A percentile compares a stretch with the other conserved stretches of the same genome.
Evolutionary conservation across 2,113 vertebrate species (phyloP).

Genomic region (Bettongia penicillata): DNA sequence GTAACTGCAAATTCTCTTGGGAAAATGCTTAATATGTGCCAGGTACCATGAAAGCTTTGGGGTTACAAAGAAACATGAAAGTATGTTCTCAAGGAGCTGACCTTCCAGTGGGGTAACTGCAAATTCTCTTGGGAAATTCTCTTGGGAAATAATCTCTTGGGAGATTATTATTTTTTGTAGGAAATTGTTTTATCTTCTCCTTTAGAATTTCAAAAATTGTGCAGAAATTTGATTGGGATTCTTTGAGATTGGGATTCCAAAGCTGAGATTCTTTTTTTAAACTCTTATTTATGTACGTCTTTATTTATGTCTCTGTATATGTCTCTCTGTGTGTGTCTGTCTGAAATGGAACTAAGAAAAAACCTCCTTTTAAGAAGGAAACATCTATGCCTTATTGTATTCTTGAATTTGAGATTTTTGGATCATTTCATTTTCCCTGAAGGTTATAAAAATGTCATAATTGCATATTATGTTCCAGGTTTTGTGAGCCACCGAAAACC

Average conservation of each 20-base stretch:
- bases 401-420: not conserved
- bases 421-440: not conserved
- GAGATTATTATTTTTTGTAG: not conserved
- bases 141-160: not conserved
- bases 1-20: not conserved
- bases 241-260: not conserved
- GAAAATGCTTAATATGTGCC: no score
- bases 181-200: not conserved
- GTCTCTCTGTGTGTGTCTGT: not conserved
- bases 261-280: not conserved
- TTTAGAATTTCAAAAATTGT: not conserved
- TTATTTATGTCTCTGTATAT: not conserved
- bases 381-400: no score
- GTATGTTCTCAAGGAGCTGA: not conserved
- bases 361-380: not conserved
- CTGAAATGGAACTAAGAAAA: not conserved
- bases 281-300: not conserved
- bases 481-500: not conserved
- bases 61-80: not conserved
- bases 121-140: not conserved
- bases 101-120: not conserved
- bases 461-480: not conserved
- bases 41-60: not conserved
- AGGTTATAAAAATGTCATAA: constrained; percentile 5
- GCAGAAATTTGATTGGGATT: not conserved